Evolutionary conservation across 2,113 vertebrate species (phyloP).

Genomic region (Eudyptes chrysolophus): DNA sequence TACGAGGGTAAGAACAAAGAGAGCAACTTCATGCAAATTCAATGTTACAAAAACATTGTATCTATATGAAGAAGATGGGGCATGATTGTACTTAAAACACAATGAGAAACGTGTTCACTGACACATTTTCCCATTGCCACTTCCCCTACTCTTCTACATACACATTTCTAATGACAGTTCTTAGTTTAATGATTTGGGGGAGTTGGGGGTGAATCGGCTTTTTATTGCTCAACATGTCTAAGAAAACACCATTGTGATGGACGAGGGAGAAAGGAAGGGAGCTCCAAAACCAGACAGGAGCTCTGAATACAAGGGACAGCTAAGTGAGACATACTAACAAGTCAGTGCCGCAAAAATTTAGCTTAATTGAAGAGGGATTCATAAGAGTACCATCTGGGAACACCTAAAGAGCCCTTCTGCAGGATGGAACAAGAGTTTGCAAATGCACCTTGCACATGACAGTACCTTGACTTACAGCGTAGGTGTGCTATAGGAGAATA

Average conservation of each 20-base stretch:
- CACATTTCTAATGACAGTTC: neutral
- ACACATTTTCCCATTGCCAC: neutral
- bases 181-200: neutral
- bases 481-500: neutral
- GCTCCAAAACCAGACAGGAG: neutral
- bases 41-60: neutral
- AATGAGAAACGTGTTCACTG: neutral
- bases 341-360: neutral
- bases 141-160: neutral
- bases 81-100: neutral
- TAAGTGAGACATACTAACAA: neutral
- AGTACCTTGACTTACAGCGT: neutral
- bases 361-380: slow-evolving; percentile 44
- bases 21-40: neutral
- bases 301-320: neutral
- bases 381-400: neutral
- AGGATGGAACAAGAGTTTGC: neutral
- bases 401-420: slow-evolving; percentile 34
- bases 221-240: neutral
- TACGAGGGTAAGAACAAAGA: neutral
- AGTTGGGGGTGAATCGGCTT: neutral
- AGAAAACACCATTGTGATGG: neutral
- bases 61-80: neutral
- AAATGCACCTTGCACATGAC: neutral
- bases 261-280: neutral